phyloP scores from a whole-genome alignment of 2,797 vertebrate genomes.

The Ficedula albicollis region DNA sequence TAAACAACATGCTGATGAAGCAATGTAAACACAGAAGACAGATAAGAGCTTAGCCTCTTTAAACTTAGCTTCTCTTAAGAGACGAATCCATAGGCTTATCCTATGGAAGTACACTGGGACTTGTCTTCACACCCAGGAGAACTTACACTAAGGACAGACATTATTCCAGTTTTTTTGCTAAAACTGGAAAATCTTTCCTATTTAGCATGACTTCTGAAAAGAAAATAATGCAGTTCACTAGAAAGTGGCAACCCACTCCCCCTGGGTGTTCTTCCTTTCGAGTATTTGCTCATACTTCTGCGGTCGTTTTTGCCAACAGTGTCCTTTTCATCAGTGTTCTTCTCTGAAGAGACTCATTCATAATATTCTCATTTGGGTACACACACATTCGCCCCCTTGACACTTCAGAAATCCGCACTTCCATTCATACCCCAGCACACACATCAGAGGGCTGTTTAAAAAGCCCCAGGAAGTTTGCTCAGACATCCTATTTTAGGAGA shows the following conservation, averaged over 20 bases:
- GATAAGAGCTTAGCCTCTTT: neutral
- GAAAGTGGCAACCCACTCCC: constrained; percentile 35
- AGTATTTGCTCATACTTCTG: constrained; percentile 45
- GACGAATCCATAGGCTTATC: neutral
- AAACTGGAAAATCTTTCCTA: constrained; percentile 38
- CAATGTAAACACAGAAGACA: neutral
- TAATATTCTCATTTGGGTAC: constrained; percentile 43
- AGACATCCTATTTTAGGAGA: constrained; percentile 72
- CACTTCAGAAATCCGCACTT: constrained; percentile 3
- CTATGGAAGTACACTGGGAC: neutral
- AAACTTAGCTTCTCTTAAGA: neutral
- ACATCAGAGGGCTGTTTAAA: constrained; percentile 41
- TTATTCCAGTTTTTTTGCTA: constrained; percentile 12
- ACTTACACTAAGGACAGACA: neutral
- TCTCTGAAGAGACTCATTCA: constrained; percentile 72
- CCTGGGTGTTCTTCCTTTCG: constrained; percentile 48
- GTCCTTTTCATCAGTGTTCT: constrained; percentile 46
- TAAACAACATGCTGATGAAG: neutral
- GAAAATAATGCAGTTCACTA: constrained; percentile 38
- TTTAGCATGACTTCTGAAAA: constrained; percentile 18
- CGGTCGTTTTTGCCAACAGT: constrained; percentile 40
- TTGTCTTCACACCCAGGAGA: neutral
- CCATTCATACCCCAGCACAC: constrained; percentile 36
- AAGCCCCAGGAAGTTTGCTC: constrained; percentile 72
- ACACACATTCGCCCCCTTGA: constrained; percentile 14